Conservation (phyloP, 2,797 vertebrate genomes). For the Rachycentron canadum region DNA sequence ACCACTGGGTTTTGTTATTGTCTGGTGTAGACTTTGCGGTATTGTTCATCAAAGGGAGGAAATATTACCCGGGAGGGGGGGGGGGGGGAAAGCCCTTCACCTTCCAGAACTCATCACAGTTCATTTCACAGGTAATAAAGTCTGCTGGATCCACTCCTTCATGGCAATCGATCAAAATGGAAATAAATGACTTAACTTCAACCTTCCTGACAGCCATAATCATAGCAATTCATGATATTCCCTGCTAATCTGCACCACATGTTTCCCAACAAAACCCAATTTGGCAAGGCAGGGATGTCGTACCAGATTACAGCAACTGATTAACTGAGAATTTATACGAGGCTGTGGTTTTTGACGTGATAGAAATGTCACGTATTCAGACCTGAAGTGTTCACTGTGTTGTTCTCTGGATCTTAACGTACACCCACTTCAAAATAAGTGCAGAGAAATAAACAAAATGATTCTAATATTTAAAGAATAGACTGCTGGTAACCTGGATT, state of each 20-base stretch:
- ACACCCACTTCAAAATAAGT: neutral
- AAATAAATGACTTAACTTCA: constrained; percentile 65
- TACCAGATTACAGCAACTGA: constrained; percentile 35
- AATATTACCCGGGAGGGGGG: constrained; percentile 43
- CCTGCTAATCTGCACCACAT: constrained; percentile 33
- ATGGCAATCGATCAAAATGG: constrained; percentile 71
- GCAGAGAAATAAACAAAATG: neutral
- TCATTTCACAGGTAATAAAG: constrained; percentile 80
- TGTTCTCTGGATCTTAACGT: neutral
- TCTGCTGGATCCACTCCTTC: constrained; percentile 58
- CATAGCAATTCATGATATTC: constrained; percentile 50
- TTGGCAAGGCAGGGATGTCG: constrained; percentile 27
- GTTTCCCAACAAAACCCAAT: constrained; percentile 52
- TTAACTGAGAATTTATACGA: constrained; percentile 15
- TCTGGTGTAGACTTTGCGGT: constrained; percentile 31
- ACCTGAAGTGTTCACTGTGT: neutral
- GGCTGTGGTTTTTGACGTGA: neutral
- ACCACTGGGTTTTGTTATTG: constrained; percentile 29
- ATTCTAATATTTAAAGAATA: too few relatives aligned
- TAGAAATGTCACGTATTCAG: constrained; percentile 17
- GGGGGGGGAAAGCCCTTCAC: constrained; percentile 34
- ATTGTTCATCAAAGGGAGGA: constrained; percentile 68
- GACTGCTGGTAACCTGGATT: too few relatives aligned
- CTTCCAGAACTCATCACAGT: constrained; percentile 73
- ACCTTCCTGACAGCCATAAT: constrained; percentile 47